Percentiles rank a stretch among this genome's conserved stretches.
These are phyloP conservation scores for Embiotoca jacksoni DNA, from an alignment of 2,113 vertebrate genomes.

Conservation along the genomic window DNA sequence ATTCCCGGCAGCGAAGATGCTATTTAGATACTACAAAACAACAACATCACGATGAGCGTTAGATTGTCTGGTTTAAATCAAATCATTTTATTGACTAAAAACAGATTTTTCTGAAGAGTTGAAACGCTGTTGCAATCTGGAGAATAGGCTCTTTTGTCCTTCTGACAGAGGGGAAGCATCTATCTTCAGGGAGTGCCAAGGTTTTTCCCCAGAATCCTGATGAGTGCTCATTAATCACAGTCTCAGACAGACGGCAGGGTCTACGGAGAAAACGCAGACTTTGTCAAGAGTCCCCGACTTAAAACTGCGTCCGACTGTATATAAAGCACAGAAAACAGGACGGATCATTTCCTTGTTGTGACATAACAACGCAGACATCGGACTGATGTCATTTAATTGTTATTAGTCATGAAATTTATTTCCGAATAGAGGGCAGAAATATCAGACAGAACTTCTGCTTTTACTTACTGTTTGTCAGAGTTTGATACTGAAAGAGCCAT, in stretches of 20 bases:
- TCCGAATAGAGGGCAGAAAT: conserved; percentile 38
- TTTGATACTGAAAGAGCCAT: conserved; percentile 2
- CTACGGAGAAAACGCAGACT: conserved; percentile 44
- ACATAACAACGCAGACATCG: conserved; percentile 49
- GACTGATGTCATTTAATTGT: conserved; percentile 29
- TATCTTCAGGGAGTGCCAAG: conserved; percentile 73
- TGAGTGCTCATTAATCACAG: conserved; percentile 68
- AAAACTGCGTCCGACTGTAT: not conserved
- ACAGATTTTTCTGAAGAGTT: conserved; percentile 55
- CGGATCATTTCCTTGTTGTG: conserved; percentile 29
- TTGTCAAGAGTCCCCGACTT: conserved; percentile 36
- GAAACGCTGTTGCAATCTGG: conserved; percentile 62
- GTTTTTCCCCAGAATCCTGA: conserved; percentile 71
- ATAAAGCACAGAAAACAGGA: conserved; percentile 9
- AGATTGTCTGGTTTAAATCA: conserved; percentile 65
- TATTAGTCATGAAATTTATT: conserved; percentile 23
- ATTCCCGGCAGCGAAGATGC: conserved; percentile 47
- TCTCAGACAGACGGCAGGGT: conserved; percentile 49
- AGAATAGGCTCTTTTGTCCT: conserved; percentile 67
- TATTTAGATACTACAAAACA: conserved; percentile 49
- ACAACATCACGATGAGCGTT: conserved; percentile 28
- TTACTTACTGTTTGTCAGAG: conserved; percentile 54
- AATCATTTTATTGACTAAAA: conserved; percentile 61
- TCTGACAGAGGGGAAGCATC: conserved; percentile 65
- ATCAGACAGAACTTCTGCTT: conserved; percentile 61